Conservation (phyloP, 2,888 invertebrate species). For the Boloria euphrosyne region DNA sequence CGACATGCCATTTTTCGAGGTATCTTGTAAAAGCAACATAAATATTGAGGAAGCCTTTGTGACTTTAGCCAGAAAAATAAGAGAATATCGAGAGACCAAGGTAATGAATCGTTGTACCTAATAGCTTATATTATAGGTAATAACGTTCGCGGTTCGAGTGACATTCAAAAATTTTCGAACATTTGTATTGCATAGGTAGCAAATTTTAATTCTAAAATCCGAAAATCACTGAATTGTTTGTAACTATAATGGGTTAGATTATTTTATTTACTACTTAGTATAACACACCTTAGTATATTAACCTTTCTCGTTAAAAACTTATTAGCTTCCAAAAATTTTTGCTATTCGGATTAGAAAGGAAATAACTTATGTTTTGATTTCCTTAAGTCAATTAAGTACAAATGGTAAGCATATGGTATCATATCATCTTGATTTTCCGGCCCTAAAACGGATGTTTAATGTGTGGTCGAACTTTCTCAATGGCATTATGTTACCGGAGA, state of each 20-base stretch:
- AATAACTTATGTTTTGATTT: conserved; percentile 49
- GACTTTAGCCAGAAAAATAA: conserved; percentile 90
- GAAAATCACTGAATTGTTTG: too few species aligned
- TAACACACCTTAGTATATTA: too few species aligned
- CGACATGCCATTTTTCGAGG: conserved; percentile 94
- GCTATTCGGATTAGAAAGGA: neutral
- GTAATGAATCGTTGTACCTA: conserved; percentile 59
- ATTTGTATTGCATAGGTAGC: too few species aligned
- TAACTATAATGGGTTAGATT: too few species aligned
- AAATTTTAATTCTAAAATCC: too few species aligned
- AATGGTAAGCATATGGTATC: conserved; percentile 8
- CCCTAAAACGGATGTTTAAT: conserved; percentile 20
- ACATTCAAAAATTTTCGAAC: too few species aligned
- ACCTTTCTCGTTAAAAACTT: too few species aligned
- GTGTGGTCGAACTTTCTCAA: conserved; percentile 32
- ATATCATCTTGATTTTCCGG: conserved; percentile 19
- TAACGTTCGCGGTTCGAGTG: too few species aligned
- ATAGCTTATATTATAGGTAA: too few species aligned
- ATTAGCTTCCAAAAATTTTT: neutral
- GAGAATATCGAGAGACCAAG: conserved; percentile 89
- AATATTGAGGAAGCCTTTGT: conserved; percentile 93
- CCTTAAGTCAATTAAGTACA: neutral
- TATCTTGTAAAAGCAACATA: conserved; percentile 92
- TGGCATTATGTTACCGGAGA: conserved; percentile 31
- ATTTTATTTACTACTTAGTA: too few species aligned